Conservation (phyloP, 2,113 vertebrate species). For the Hippocampus guttulatus region DNA sequence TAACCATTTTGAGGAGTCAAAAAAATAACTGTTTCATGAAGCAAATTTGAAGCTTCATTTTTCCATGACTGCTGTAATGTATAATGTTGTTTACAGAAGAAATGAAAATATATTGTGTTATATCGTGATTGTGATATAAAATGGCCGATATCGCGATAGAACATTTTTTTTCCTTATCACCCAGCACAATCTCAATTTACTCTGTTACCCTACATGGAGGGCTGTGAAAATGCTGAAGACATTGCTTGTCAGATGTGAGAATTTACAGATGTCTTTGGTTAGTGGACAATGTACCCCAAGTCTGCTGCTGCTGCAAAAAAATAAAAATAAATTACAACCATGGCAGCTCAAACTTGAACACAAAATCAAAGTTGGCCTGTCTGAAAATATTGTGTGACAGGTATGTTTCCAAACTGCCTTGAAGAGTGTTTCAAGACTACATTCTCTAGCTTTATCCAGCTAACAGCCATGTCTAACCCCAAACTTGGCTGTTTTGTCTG, state of each 20-base stretch:
- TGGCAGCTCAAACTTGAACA: not conserved
- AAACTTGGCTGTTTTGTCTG: slow-evolving; percentile 81
- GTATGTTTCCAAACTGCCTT: slow-evolving; percentile 40
- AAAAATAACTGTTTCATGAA: too few species aligned
- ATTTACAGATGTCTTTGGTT: slow-evolving; percentile 27
- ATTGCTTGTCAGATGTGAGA: slow-evolving; percentile 35
- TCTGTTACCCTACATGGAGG: slow-evolving; percentile 18
- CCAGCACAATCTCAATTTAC: slow-evolving; percentile 33
- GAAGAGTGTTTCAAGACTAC: slow-evolving; percentile 43
- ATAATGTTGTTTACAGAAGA: too few species aligned
- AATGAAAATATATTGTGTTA: too few species aligned
- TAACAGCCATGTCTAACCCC: slow-evolving; percentile 92
- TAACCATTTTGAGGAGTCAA: too few species aligned
- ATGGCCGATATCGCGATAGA: too few species aligned
- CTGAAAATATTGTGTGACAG: not conserved
- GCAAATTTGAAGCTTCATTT: too few species aligned
- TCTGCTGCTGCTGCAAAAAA: not conserved
- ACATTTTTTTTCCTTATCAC: too few species aligned
- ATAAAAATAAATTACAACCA: not conserved
- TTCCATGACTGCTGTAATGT: too few species aligned
- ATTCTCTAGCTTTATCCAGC: slow-evolving; percentile 78
- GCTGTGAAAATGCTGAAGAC: slow-evolving; percentile 37
- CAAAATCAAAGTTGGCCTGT: not conserved
- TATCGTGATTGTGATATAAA: too few species aligned
- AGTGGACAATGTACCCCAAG: slow-evolving; percentile 14